A percentile compares a stretch with the other conserved stretches of the same genome.
Evolutionary conservation across 2,888 invertebrate species (phyloP).

Genomic region (Dinocampus coccinellae): DNA sequence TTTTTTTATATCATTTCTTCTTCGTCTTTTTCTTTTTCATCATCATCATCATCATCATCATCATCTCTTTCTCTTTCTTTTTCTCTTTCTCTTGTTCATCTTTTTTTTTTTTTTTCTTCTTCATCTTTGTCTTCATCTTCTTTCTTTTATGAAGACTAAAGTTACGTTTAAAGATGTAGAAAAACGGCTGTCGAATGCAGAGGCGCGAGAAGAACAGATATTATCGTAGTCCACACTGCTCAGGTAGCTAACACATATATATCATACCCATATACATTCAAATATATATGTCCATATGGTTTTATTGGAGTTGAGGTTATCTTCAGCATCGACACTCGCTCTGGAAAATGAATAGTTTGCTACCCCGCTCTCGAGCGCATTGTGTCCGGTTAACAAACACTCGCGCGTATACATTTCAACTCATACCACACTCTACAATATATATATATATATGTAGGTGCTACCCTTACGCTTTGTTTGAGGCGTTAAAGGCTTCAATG

Average conservation of each 20-base stretch:
- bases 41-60: not conserved
- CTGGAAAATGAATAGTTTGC: slow-evolving; percentile 60
- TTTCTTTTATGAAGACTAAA: not conserved
- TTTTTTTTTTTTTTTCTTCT: not conserved
- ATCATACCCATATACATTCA: slow-evolving; percentile 13
- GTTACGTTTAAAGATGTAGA: slow-evolving; percentile 7
- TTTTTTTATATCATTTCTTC: not conserved
- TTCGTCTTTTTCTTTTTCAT: not conserved
- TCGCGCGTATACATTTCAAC: slow-evolving; percentile 16
- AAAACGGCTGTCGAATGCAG: slow-evolving; percentile 29
- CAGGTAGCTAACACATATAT: slow-evolving; percentile 47
- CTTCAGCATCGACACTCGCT: slow-evolving; percentile 49
- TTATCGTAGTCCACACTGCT: slow-evolving; percentile 39
- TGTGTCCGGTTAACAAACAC: slow-evolving; percentile 31
- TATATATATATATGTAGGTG: not conserved
- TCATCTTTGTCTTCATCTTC: not conserved
- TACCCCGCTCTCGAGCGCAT: slow-evolving; percentile 37
- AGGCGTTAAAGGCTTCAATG: slow-evolving; percentile 63
- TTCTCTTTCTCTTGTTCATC: not conserved
- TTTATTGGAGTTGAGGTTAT: slow-evolving; percentile 51
- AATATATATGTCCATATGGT: slow-evolving; percentile 37
- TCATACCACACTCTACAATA: not conserved
- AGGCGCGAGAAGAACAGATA: slow-evolving; percentile 43
- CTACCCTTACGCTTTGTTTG: slow-evolving; percentile 54
- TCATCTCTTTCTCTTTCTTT: not conserved